Base-by-base conservation (phyloP, 1,140 invertebrate species). In the Panulirus ornatus region DNA sequence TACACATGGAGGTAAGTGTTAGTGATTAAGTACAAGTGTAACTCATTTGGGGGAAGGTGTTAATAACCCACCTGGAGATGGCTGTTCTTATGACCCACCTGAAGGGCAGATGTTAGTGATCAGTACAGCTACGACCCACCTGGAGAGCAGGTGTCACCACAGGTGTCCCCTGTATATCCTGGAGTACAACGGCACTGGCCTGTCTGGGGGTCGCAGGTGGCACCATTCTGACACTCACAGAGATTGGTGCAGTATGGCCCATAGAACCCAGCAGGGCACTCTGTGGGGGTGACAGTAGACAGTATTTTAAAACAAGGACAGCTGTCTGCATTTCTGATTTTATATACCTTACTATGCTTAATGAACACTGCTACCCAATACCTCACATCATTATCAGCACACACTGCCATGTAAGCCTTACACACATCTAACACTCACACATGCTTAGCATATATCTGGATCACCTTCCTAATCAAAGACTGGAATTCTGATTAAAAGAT, bases 101-200 rank as follows among this genome's bases (percentile, higher is more conserved):
- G 8, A 11, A 11, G 44, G 44, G 8, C 44, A 0, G 1, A 8
- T 47, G 44, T 1, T 16, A 47, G 16, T 11, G 44, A 47, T 47
- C 16, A 47, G 8, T 1, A 22, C 58, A 66, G 58, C 8, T 66
- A 11, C 3, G 22, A 66, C 79, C 76, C 3, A 89, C 83, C 95
- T 3, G 95, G 92, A 0, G 96, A 95, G 94, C 99, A 99, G 44
- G 96, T 95, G 92, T 94, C 95, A 90, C 96, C 95, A 94, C 99
- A 99, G 66, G 95, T 95, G 38, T 95, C 93, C 0, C 98, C 97
- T 11, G 95, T 95, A 96, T 97, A 98, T 34, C 96, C 96, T 11
- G 95, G 93, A 0, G 96, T 95, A 93, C 98, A 99, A 86, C 95
- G 95, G 93, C 97, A 98, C 91, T 95, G 94, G 0, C 98, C 98